Base-by-base conservation (phyloP, 2,797 vertebrate genomes). In the Pampus argenteus region DNA sequence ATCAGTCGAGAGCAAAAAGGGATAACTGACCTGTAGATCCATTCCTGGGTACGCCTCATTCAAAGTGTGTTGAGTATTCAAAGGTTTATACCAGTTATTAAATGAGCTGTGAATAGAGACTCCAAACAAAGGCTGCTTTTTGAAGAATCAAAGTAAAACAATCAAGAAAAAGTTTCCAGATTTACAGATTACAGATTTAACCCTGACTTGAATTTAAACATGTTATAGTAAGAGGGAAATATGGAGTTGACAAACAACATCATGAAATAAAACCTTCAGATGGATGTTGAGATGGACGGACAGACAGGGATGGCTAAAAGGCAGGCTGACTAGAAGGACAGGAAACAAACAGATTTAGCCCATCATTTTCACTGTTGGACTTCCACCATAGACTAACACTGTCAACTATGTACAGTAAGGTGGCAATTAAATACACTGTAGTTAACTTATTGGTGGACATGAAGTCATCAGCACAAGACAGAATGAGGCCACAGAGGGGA, bases 311-410 rank as follows among this genome's bases (percentile, higher is more conserved):
- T 48, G 47, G 36, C 57, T 86, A 78, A 82, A 67, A 77, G 66
- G 67, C 74, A 79, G 80, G 44, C 66, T 65, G 71, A 50, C 40
- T 38, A 13, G 38, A 59, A 20, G 59, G 56, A 71, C 73, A 69
- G 83, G 66, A 85, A 84, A 86, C 63, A 67, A 74, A 87, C 74
- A 59, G 60, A 70, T 63, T 67, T 40, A 68, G 40, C 58, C 76
- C 62, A 42, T 84, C 71, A 85, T 58, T 85, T 71, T 64, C 54
- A 51, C 55, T 60, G 83, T 76, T 79, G 78, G 80, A 74, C 74
- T 66, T 79, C 62, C 66, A 67, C 42, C 22, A 57, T 29, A 65
- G 55, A 49, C 48, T 51, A 9, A 71, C 34, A 56, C 31, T 66
- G 66, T 69, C 70, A 70, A 23, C 68, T 64, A 61, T 69, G 52